Base-by-base conservation (phyloP, 2,113 vertebrate species). In the Laticauda laticaudata region DNA sequence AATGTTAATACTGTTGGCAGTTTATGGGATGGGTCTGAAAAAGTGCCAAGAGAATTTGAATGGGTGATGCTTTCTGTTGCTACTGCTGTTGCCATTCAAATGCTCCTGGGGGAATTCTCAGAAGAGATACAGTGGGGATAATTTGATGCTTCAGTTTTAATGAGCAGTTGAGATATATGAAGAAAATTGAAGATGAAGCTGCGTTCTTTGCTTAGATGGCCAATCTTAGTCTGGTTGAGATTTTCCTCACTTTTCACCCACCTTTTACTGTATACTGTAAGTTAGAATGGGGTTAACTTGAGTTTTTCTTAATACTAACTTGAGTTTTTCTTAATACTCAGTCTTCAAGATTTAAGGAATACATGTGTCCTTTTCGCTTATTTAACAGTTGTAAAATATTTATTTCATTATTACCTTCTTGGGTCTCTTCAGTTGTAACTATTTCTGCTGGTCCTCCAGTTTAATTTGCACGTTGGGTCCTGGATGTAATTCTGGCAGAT, bases 101-200 rank as follows among this genome's bases (percentile, higher is more conserved):
- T 21, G 81, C 90, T 55, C 56, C 90, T 43, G 91, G 85, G 93
- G 61, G 91, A 92, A 92, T 91, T 86, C 75, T 93, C 43, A 54
- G 92, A 45, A 45, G 89, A 87, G 92, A 69, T 92, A 91, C 93
- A 69, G 43, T 92, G 94, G 93, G 94, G 92, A 90, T 95, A 95
- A 94, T 92, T 93, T 94, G 89, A 75, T 94, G 69, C 92, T 94
- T 94, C 43, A 21, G 88, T 86, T 92, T 94, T 95, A 95, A 95
- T 95, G 94, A 95, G 92, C 86, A 54, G 26, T 61, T 89, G 93
- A 91, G 89, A 56, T 91, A 64, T 26, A 48, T 88, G 93, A 92
- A 91, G 57, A 43, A 51, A 45, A 91, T 90, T 93, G 93, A 86
- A 59, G 86, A 87, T 23, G 69, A 54, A 75, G 53, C 2, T 43